Conservation (phyloP, 2,888 invertebrate species). For the Drosophila siamana region DNA sequence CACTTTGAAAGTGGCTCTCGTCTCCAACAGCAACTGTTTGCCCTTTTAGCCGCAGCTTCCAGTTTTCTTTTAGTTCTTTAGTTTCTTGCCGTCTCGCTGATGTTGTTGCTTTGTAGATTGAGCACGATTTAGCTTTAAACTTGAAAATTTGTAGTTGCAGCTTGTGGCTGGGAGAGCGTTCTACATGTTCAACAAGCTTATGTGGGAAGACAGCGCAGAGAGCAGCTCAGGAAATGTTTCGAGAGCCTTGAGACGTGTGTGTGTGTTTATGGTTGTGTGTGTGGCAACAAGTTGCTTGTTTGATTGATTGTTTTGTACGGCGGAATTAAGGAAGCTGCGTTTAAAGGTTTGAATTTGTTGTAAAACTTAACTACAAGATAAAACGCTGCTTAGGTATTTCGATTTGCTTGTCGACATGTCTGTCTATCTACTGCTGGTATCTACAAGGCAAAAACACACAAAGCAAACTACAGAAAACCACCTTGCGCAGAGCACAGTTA, state of each 20-base stretch:
- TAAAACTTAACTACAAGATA: conserved; percentile 30
- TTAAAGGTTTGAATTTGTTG: conserved; percentile 30
- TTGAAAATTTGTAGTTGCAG: conserved; percentile 58
- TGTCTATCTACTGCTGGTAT: conserved; percentile 30
- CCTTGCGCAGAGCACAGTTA: conserved; percentile 77
- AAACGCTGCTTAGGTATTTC: conserved; percentile 31
- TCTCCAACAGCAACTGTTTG: conserved; percentile 19
- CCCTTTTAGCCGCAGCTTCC: conserved; percentile 41
- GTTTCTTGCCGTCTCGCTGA: background rate
- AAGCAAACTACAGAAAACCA: conserved; percentile 54
- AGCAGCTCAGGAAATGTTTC: conserved; percentile 42
- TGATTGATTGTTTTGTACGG: conserved; percentile 60
- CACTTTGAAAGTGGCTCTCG: conserved; percentile 35
- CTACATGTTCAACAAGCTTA: conserved; percentile 60
- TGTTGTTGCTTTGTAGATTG: conserved; percentile 26
- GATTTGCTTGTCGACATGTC: conserved; percentile 55
- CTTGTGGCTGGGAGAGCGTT: conserved; percentile 50
- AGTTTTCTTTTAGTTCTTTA: conserved; percentile 6
- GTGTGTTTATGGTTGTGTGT: background rate
- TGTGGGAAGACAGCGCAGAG: conserved; percentile 58
- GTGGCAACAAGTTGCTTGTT: conserved; percentile 33
- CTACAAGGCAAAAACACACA: conserved; percentile 24
- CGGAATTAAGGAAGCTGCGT: conserved; percentile 65
- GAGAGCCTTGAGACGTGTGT: conserved; percentile 29
- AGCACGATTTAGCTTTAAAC: conserved; percentile 70